These are phyloP conservation scores for Callosobruchus maculatus DNA, from an alignment of 2,888 invertebrate species.

Conservation along the genomic window DNA sequence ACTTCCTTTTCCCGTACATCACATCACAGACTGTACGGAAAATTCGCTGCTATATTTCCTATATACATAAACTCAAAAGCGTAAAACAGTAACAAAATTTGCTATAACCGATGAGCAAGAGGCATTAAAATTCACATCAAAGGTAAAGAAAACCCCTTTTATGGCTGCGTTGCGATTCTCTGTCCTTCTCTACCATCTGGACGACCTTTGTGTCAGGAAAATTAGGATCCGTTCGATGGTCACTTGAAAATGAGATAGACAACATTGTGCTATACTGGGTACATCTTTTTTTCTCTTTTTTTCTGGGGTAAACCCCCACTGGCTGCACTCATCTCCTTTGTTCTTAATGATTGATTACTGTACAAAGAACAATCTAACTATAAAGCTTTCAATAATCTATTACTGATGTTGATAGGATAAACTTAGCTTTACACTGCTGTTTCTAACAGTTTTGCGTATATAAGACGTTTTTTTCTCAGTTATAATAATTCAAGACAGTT, in stretches of 20 bases:
- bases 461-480: too few relatives aligned
- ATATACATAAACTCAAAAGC: slow-evolving; percentile 16
- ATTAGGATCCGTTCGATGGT: background rate
- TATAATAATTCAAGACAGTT: too few relatives aligned
- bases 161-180: slow-evolving; percentile 17
- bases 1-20: background rate
- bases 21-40: background rate
- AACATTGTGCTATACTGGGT: too few relatives aligned
- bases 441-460: too few relatives aligned
- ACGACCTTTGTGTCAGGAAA: background rate
- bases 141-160: slow-evolving; percentile 27
- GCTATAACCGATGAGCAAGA: slow-evolving; percentile 24
- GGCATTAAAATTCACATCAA: slow-evolving; percentile 28
- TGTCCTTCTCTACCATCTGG: background rate
- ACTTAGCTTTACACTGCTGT: too few relatives aligned
- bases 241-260: background rate
- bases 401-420: too few relatives aligned
- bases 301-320: too few relatives aligned
- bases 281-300: too few relatives aligned
- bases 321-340: too few relatives aligned
- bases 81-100: slow-evolving; percentile 21
- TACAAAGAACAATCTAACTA: too few relatives aligned
- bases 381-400: too few relatives aligned
- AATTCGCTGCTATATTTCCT: slow-evolving; percentile 10
- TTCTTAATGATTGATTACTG: too few relatives aligned